Evolutionary conservation across 2,888 invertebrate species (phyloP).

Genomic region (Erebia ligea): DNA sequence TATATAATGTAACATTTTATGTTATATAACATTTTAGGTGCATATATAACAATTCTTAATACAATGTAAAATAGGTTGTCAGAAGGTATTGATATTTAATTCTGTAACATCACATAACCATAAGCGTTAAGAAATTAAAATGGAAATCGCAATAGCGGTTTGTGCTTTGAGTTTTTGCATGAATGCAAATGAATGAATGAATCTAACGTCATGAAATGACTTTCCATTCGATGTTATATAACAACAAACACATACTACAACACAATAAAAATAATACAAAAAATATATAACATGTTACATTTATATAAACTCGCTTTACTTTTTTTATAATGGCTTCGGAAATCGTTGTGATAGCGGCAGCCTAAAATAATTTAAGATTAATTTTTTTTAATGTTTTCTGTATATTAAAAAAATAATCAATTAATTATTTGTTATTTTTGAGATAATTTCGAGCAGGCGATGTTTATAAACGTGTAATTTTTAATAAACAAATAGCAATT

Average conservation of each 20-base stretch:
- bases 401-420: conserved; percentile 39
- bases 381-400: conserved; percentile 37
- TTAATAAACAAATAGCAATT: conserved; percentile 63
- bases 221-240: background rate
- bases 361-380: conserved; percentile 41
- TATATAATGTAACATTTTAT: background rate
- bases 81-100: background rate
- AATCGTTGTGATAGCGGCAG: conserved; percentile 45
- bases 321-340: conserved; percentile 23
- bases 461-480: conserved; percentile 56
- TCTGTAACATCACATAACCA: too few relatives aligned
- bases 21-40: background rate
- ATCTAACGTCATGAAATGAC: background rate
- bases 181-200: too few relatives aligned
- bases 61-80: background rate
- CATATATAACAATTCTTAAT: background rate
- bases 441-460: conserved; percentile 43
- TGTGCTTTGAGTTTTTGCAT: too few relatives aligned
- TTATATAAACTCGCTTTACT: background rate
- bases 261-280: background rate
- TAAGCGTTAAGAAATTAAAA: too few relatives aligned
- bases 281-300: background rate
- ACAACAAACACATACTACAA: too few relatives aligned
- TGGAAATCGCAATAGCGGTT: too few relatives aligned
- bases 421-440: conserved; percentile 50